Evolutionary conservation across 2,113 vertebrate genomes (phyloP), one percentile per base, ranked within the genome.

Genomic region (Haemorhous mexicanus): DNA sequence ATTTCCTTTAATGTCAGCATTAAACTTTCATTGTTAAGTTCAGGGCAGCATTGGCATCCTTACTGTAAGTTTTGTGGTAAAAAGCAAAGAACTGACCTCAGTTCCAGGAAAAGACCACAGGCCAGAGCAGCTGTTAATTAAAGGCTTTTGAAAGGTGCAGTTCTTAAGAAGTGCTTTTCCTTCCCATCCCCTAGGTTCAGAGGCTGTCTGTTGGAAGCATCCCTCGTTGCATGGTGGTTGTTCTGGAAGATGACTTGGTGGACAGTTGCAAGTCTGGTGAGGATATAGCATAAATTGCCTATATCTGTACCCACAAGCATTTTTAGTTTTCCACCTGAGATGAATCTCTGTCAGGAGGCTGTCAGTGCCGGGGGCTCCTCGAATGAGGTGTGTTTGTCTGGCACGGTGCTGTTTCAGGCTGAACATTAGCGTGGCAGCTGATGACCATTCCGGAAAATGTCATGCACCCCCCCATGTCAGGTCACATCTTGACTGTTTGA

Each of bases 231-330:
- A 98, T 99, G 98, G 96, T 98, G 87, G 98, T 99, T 79, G 97
- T 99, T 90, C 97, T 99, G 76, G 99, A 99, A 97, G 98, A 99
- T 91, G 99, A 99, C 94, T 98, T 99, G 74, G 99, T 99, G 41
- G 99, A 99, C 97, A 97, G 96, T 78, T 99, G 99, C 97, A 99
- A 99, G 96, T 99, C 99, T 96, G 99, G 99, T 99, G 97, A 98
- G 97, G 67, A 53, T 70, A 16, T 24, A 50, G n/a, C n/a, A 50
- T 80, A 27, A 50, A 49, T 79, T 28, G 20, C 78, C 24, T 59
- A 2, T 37, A 46, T 84, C 73, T 78, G n/a, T 79, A 46, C 16
- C 17, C 27, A 56, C 58, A 52, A 23, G 16, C 70, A 16, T 46
- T 88, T 87, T 84, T 50, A 33, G 26, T 81, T 69, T 73, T 67